These are phyloP conservation scores for Neosalanx taihuensis DNA, from an alignment of 2,797 vertebrate genomes.

Conservation along the genomic window DNA sequence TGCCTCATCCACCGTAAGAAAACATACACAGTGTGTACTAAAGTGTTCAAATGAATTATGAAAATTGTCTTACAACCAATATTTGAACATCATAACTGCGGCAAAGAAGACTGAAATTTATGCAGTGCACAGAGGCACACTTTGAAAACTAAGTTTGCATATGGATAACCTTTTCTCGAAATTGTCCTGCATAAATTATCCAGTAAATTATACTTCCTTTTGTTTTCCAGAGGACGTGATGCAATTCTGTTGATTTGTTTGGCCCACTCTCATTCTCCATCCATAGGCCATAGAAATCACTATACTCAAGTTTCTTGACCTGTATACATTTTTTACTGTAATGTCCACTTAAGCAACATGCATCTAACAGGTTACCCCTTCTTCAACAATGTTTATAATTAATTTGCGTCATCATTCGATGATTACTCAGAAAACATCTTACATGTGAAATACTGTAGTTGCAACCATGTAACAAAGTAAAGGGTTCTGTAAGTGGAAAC, in stretches of 20 bases:
- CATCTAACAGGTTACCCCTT: background rate
- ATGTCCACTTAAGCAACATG: no score
- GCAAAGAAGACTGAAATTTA: conserved; percentile 31
- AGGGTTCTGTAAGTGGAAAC: no score
- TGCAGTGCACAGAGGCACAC: conserved; percentile 20
- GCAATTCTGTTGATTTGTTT: conserved; percentile 33
- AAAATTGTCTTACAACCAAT: conserved; percentile 39
- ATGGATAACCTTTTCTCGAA: conserved; percentile 44
- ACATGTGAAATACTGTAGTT: background rate
- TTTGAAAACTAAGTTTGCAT: conserved; percentile 35
- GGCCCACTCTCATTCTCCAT: conserved; percentile 15
- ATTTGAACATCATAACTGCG: conserved; percentile 41
- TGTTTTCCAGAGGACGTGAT: conserved; percentile 37
- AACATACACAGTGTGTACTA: conserved; percentile 23
- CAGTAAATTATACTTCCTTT: conserved; percentile 43
- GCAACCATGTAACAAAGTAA: no score
- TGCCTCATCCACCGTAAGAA: conserved; percentile 16
- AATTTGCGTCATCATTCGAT: no score
- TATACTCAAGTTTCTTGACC: conserved; percentile 10
- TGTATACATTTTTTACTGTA: background rate
- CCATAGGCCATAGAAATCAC: conserved; percentile 15
- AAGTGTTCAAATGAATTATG: conserved; percentile 33
- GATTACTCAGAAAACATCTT: no score
- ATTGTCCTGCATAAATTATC: conserved; percentile 43
- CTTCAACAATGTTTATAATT: no score